These are phyloP conservation scores for Heliconius congener DNA, from an alignment of 1,140 invertebrate genomes.

Conservation along the genomic window DNA sequence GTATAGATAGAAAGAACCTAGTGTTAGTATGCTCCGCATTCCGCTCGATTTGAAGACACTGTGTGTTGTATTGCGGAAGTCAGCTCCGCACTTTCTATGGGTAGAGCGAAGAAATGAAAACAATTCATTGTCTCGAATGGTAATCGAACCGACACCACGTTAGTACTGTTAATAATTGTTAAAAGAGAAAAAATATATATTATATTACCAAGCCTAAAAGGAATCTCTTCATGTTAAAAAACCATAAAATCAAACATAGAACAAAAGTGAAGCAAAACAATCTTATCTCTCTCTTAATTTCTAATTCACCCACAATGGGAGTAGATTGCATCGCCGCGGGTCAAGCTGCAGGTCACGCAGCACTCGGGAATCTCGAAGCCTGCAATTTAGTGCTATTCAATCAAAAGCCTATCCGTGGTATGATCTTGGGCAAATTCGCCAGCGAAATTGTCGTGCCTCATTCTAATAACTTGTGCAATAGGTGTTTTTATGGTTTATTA, in stretches of 20 bases:
- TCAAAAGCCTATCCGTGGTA: constrained; percentile 43
- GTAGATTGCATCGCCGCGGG: constrained; percentile 34
- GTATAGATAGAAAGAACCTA: too few relatives aligned
- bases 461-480: constrained; percentile 13
- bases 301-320: constrained; percentile 31
- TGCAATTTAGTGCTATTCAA: constrained; percentile 48
- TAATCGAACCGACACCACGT: too few relatives aligned
- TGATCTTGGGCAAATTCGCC: constrained; percentile 34
- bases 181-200: too few relatives aligned
- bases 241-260: background rate
- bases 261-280: background rate
- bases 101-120: too few relatives aligned
- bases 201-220: too few relatives aligned
- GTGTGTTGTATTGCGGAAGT: too few relatives aligned
- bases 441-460: constrained; percentile 23
- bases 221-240: background rate
- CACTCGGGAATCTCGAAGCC: constrained; percentile 35
- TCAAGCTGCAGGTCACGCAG: constrained; percentile 43
- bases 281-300: constrained; percentile 20
- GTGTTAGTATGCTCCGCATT: too few relatives aligned
- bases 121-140: too few relatives aligned
- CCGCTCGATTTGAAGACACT: too few relatives aligned
- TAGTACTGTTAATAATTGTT: too few relatives aligned
- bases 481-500: background rate
- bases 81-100: too few relatives aligned